Conservation (phyloP, 2,797 vertebrate species). For the Chelon labrosus region DNA sequence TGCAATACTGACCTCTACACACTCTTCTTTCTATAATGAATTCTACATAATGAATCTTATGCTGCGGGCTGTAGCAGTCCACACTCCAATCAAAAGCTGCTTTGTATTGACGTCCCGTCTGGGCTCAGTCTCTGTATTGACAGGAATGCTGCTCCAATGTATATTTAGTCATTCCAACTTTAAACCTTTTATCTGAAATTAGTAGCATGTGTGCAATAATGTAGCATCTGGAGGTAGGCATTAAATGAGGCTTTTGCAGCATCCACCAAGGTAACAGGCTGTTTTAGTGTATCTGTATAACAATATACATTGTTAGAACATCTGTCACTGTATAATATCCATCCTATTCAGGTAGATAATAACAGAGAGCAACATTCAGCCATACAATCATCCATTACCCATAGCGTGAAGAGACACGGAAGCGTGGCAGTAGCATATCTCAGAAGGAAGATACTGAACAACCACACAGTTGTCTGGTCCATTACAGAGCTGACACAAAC, state of each 20-base stretch:
- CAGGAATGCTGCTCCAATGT: not conserved
- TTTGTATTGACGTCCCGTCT: not conserved
- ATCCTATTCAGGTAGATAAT: no score
- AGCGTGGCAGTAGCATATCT: not conserved
- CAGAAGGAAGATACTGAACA: no score
- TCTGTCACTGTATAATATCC: no score
- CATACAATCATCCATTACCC: not conserved
- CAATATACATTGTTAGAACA: no score
- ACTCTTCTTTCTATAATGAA: not conserved
- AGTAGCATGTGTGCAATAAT: no score
- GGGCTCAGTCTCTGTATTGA: not conserved
- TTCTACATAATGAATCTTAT: not conserved
- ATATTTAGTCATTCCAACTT: not conserved
- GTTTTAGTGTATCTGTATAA: no score
- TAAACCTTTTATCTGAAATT: no score
- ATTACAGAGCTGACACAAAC: not conserved
- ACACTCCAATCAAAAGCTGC: not conserved
- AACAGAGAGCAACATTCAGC: not conserved
- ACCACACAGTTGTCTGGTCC: not conserved
- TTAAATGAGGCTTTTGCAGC: not conserved
- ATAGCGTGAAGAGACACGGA: not conserved
- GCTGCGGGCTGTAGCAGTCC: not conserved
- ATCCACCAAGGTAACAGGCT: not conserved
- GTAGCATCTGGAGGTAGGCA: not conserved
- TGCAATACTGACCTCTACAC: not conserved